phyloP scores from a whole-genome alignment of 2,113 vertebrate genomes.

The Coracopsis vasa region DNA sequence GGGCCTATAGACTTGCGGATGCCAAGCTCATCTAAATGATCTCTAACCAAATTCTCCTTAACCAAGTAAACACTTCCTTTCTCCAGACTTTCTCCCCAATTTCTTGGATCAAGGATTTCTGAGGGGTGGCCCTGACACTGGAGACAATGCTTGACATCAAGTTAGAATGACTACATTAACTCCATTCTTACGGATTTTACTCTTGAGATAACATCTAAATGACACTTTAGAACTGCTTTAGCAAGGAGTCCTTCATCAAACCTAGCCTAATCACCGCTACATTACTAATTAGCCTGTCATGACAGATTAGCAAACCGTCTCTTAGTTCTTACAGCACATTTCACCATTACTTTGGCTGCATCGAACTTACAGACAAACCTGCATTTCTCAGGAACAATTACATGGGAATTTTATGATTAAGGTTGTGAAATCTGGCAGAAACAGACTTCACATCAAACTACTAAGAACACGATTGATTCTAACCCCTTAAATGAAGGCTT shows the following conservation, averaged over 20 bases:
- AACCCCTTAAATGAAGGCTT: not conserved
- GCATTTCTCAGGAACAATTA: not conserved
- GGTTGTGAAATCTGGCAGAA: not conserved
- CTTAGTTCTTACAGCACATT: not conserved
- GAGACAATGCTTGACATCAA: not conserved
- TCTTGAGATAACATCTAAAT: not conserved
- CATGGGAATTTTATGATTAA: not conserved
- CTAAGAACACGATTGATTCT: not conserved
- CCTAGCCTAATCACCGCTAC: not conserved
- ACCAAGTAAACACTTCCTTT: not conserved
- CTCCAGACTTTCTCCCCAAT: not conserved
- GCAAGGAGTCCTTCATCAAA: not conserved
- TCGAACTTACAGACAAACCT: not conserved
- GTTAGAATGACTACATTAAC: not conserved
- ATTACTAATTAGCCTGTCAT: not conserved
- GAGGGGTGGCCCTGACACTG: not conserved
- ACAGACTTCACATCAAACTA: not conserved
- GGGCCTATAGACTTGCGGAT: not conserved
- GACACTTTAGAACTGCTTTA: not conserved
- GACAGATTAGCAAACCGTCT: not conserved
- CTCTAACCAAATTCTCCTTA: not conserved
- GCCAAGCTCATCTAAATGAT: not conserved
- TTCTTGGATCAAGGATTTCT: not conserved
- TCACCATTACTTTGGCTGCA: not conserved
- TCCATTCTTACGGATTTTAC: not conserved